Percentiles rank a stretch among this genome's conserved stretches.
phyloP scores from a whole-genome alignment of 2,888 invertebrate genomes.

The Galerucella calmariensis region DNA sequence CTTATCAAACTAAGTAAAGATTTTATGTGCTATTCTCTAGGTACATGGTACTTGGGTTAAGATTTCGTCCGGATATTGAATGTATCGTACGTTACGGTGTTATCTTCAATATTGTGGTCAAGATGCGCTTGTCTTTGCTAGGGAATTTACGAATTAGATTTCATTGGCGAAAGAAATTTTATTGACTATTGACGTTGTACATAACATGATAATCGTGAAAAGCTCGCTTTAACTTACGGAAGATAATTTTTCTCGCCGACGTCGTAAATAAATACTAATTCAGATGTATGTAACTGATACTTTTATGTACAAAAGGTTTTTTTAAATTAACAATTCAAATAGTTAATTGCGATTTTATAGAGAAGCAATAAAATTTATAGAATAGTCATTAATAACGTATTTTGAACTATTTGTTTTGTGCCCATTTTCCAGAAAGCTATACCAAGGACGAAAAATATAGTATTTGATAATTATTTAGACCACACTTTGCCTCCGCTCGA shows the following conservation, averaged over 20 bases:
- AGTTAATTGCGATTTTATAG: too few relatives aligned
- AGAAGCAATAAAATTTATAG: too few relatives aligned
- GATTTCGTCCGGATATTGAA: conserved; percentile 48
- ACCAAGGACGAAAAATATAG: too few relatives aligned
- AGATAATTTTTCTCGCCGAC: conserved; percentile 14
- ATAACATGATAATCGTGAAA: conserved; percentile 41
- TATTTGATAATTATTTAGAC: too few relatives aligned
- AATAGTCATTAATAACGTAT: too few relatives aligned
- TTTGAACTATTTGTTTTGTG: too few relatives aligned
- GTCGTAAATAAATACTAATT: not conserved
- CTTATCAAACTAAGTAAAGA: conserved; percentile 42
- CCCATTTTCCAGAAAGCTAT: too few relatives aligned
- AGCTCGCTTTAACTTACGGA: conserved; percentile 17
- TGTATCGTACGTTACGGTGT: conserved; percentile 39
- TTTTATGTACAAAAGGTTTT: not conserved
- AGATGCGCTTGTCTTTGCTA: conserved; percentile 42
- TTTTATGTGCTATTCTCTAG: conserved; percentile 48
- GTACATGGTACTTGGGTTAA: conserved; percentile 44
- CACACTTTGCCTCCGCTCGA: too few relatives aligned
- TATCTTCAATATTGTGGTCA: conserved; percentile 46
- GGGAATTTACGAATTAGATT: conserved; percentile 44
- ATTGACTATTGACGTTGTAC: conserved; percentile 38
- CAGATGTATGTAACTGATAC: not conserved
- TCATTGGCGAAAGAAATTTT: conserved; percentile 35
- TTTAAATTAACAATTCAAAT: too few relatives aligned